Evolutionary conservation across 2,113 vertebrate species (phyloP), one percentile per base, ranked within the genome.

Genomic region (Nestor notabilis): DNA sequence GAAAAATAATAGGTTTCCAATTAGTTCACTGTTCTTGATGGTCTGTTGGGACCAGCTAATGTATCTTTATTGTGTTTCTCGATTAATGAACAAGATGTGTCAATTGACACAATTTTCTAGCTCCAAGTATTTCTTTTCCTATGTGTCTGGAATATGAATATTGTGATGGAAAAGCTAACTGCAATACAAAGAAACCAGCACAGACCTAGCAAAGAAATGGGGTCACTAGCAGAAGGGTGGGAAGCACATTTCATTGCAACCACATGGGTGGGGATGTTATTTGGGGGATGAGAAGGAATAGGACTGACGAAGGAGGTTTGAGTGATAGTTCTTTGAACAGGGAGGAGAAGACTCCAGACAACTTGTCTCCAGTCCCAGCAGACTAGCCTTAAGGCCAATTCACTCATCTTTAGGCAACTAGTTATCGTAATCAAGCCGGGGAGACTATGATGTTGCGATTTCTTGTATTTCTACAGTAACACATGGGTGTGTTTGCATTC

Each of bases 381-480:
- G 89, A 89, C 94, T 50, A 95, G 93, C 96, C 97, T 96, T 53
- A 84, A 96, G 97, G 97, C 96, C 87, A 85, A 95, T 97, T 96
- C 91, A 70, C 91, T 93, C 10, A 10, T 96, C 93, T 93, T 97
- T 92, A 94, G 78, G 87, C 2, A 13, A 89, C 91, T 80, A 69
- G 95, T 84, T 92, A 65, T 87, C 52, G 33, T 97, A 91, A 95
- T 96, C 87, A 94, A 82, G 81, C 79, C 85, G 7, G 33, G 66
- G 65, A 95, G 70, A 77, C 91, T 82, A 43, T 8, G 25, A 75
- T 70, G 86, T 44, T 89, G 90, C 1, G 25, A 63, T 43, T 15
- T 90, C 35, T 61, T 64, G 55, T 91, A 91, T 83, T 95, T 84
- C 87, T 93, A 0, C 46, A 43, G n/a, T 35, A 58, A 79, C 87